Evolutionary conservation across 2,113 vertebrate genomes (phyloP).

Genomic region (Toxotes jaculatrix): DNA sequence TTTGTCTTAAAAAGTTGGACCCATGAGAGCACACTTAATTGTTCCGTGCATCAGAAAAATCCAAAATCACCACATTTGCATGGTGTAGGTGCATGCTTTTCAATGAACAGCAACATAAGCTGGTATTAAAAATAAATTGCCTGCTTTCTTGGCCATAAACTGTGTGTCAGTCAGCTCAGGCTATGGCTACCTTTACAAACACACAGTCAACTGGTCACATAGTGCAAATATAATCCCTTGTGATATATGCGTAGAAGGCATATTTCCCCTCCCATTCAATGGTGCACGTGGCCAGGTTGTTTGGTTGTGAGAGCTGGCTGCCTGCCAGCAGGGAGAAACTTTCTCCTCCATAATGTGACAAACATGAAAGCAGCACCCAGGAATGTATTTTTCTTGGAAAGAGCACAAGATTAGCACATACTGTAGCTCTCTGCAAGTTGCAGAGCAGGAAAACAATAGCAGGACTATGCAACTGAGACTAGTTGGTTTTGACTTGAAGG

Average conservation of each 20-base stretch:
- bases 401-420: constrained; percentile 70
- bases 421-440: constrained; percentile 56
- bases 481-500: constrained; percentile 55
- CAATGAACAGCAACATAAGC: too few relatives aligned
- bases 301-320: constrained; percentile 60
- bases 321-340: constrained; percentile 61
- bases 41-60: too few relatives aligned
- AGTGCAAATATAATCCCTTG: constrained; percentile 42
- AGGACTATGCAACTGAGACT: constrained; percentile 56
- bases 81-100: too few relatives aligned
- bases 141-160: not conserved
- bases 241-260: constrained; percentile 52
- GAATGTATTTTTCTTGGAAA: constrained; percentile 79
- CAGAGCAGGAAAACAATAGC: constrained; percentile 67
- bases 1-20: too few relatives aligned
- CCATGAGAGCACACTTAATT: too few relatives aligned
- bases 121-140: not conserved
- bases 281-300: constrained; percentile 64
- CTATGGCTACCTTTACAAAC: not conserved
- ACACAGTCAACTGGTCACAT: not conserved
- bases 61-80: too few relatives aligned
- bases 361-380: constrained; percentile 74
- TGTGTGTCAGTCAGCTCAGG: not conserved
- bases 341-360: constrained; percentile 70
- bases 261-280: constrained; percentile 32